Base-by-base conservation (phyloP, 2,113 vertebrate genomes). In the Hirundichthys speculiger region DNA sequence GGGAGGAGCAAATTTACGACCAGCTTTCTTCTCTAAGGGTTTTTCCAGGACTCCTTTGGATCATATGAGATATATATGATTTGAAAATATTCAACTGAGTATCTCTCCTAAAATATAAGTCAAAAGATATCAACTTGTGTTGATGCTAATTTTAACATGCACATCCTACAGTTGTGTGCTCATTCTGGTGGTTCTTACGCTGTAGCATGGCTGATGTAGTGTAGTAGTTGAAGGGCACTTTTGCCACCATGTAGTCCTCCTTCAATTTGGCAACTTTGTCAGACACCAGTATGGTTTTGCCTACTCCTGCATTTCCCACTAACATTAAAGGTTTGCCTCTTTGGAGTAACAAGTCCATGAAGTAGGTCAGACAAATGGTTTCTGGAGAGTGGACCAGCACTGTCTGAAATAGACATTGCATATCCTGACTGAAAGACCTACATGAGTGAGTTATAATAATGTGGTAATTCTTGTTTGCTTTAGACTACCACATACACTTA, bases 21-120 rank as follows among this genome's bases (percentile, higher is more conserved):
- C 91, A 0, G 89, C 90, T 86, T 93, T 94, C 81, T 94, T 93
- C 88, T 94, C 93, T 61, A 93, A 83, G 25, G 87, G 82, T 76
- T 93, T 94, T 83, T 94, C 93, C 63, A 95, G 75, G 70, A 92
- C 86, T 75, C 92, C 94, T 94, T 43, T 13, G 7, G 8, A 50
- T 25, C 30, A 76, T 38, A 57, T 7, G 8, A n/a, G 19, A 63
- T 20, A 25, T 5, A 65, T 5, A 19, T 21, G 2, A 8, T 20
- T 20, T 1, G 15, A 34, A n/a, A 48, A 50, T 64, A 42, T 11
- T 2, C 14, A 40, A 38, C 19, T 42, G 12, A 51, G 20, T 53
- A 38, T 24, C 11, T 2, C 2, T 45, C 2, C 8, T 6, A 24
- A 49, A 49, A 15, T 2, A 24, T 15, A 27, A 27, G 27, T 27